Conservation (phyloP, 2,113 vertebrate species). For the Hiodon alosoides region DNA sequence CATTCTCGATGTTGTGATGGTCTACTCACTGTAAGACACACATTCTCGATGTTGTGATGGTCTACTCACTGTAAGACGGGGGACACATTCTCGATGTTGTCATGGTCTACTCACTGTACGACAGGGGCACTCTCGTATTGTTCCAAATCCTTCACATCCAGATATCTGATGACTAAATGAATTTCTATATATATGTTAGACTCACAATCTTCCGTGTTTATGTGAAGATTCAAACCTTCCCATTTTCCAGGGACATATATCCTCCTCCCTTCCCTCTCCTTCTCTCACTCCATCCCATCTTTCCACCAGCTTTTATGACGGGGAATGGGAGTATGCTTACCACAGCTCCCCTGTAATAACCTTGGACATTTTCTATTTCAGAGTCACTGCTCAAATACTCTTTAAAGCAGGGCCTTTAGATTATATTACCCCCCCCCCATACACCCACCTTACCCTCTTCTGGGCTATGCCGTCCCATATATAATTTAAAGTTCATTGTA, state of each 20-base stretch:
- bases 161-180: too few relatives aligned
- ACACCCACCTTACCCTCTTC: constrained; percentile 15
- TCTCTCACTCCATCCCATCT: neutral
- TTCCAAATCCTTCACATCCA: too few relatives aligned
- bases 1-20: too few relatives aligned
- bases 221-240: too few relatives aligned
- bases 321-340: constrained; percentile 13
- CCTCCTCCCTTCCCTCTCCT: neutral
- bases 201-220: too few relatives aligned
- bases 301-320: constrained; percentile 14
- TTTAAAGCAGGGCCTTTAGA: constrained; percentile 26
- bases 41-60: too few relatives aligned
- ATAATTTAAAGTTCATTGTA: constrained; percentile 50
- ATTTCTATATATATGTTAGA: too few relatives aligned
- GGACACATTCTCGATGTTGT: too few relatives aligned
- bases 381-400: constrained; percentile 30
- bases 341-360: constrained; percentile 29
- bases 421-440: constrained; percentile 30
- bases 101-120: too few relatives aligned
- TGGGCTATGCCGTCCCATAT: constrained; percentile 34
- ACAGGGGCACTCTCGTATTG: too few relatives aligned
- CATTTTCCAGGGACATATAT: neutral
- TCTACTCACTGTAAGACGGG: too few relatives aligned
- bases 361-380: constrained; percentile 32
- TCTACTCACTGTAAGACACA: too few relatives aligned